These are phyloP conservation scores for Pseudorectes ferrugineus DNA, from an alignment of 2,113 vertebrate species.

Conservation along the genomic window DNA sequence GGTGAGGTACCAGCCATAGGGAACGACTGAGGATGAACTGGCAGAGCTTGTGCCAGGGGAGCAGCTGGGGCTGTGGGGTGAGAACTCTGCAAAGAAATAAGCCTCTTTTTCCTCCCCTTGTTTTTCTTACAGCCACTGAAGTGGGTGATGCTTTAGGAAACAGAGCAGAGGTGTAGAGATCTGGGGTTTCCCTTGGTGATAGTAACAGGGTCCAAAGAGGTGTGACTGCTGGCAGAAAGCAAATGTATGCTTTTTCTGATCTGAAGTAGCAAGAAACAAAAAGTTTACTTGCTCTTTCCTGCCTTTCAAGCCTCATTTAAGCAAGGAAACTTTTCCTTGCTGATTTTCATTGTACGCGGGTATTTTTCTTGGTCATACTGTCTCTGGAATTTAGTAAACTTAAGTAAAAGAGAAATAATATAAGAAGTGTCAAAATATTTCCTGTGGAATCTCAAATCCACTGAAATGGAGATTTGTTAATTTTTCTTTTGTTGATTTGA, in stretches of 20 bases:
- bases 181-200: background rate
- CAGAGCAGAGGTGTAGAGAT: background rate
- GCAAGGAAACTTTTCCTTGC: background rate
- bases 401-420: background rate
- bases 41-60: background rate
- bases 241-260: background rate
- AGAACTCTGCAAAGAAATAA: background rate
- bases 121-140: background rate
- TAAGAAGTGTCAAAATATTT: background rate
- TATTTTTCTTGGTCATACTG: background rate
- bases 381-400: background rate
- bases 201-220: background rate
- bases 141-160: background rate
- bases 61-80: background rate
- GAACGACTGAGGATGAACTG: background rate
- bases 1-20: background rate
- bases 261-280: background rate
- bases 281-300: background rate
- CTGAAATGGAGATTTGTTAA: background rate
- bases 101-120: accelerated
- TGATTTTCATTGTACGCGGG: background rate
- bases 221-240: background rate
- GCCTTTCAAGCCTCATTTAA: background rate
- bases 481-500: background rate
- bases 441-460: background rate